Conservation (phyloP, 2,797 vertebrate species). For the Myotis myotis region DNA sequence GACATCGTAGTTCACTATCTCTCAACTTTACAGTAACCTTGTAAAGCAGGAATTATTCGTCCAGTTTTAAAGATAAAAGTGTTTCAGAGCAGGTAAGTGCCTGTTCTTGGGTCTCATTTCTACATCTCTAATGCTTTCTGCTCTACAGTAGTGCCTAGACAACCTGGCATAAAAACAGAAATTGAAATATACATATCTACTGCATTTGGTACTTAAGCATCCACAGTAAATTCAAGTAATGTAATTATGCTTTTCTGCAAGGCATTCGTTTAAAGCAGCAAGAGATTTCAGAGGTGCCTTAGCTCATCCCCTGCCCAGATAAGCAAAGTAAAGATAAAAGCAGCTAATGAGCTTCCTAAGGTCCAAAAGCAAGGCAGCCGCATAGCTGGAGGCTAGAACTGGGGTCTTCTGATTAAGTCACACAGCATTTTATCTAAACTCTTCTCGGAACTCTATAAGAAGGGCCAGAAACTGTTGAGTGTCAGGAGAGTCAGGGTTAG, state of each 20-base stretch:
- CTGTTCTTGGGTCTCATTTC: background rate
- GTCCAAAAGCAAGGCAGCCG: background rate
- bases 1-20: background rate
- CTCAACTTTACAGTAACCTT: background rate
- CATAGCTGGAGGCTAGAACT: background rate
- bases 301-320: too few relatives aligned
- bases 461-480: background rate
- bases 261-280: background rate
- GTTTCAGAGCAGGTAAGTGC: background rate
- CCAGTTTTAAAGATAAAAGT: conserved; percentile 29
- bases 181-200: too few relatives aligned
- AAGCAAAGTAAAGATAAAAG: background rate
- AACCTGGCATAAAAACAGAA: background rate
- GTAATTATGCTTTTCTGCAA: background rate
- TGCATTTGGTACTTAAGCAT: too few relatives aligned
- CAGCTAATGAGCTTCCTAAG: background rate
- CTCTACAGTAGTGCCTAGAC: background rate
- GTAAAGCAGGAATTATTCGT: background rate
- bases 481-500: background rate
- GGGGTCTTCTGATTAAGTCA: background rate
- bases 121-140: background rate
- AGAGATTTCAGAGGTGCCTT: background rate
- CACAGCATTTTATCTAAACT: background rate
- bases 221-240: background rate
- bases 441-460: background rate